Evolutionary conservation across 1,140 invertebrate genomes (phyloP).

Genomic region (Leptonema lineaticorne): DNA sequence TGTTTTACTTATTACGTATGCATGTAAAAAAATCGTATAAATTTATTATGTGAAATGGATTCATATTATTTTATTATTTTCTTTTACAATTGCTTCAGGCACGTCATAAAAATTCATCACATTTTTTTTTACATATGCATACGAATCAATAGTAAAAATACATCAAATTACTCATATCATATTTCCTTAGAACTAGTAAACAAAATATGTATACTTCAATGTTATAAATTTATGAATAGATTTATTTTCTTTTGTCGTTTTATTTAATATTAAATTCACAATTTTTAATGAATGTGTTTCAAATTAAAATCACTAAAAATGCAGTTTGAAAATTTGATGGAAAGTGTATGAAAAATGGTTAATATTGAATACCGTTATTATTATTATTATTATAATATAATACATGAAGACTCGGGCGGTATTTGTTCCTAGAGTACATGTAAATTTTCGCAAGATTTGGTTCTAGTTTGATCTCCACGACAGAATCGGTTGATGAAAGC

Average conservation of each 20-base stretch:
- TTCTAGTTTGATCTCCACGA: slow-evolving; percentile 81
- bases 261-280: background rate
- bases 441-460: slow-evolving; percentile 88
- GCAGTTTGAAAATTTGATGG: background rate
- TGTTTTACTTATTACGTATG: background rate
- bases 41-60: background rate
- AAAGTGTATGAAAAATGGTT: background rate
- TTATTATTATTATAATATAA: background rate
- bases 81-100: background rate
- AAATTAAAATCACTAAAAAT: background rate
- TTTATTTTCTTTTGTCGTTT: background rate
- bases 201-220: background rate
- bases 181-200: too few species aligned
- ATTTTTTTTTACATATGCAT: background rate
- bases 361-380: background rate
- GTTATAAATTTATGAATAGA: background rate
- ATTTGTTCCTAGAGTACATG: slow-evolving; percentile 71
- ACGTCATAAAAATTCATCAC: background rate
- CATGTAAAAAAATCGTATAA: background rate
- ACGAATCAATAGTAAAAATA: background rate
- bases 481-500: slow-evolving; percentile 85
- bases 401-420: background rate
- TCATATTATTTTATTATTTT: background rate
- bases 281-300: background rate
- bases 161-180: background rate